phyloP scores from a whole-genome alignment of 1,140 invertebrate species.

The Copidosoma floridanum region DNA sequence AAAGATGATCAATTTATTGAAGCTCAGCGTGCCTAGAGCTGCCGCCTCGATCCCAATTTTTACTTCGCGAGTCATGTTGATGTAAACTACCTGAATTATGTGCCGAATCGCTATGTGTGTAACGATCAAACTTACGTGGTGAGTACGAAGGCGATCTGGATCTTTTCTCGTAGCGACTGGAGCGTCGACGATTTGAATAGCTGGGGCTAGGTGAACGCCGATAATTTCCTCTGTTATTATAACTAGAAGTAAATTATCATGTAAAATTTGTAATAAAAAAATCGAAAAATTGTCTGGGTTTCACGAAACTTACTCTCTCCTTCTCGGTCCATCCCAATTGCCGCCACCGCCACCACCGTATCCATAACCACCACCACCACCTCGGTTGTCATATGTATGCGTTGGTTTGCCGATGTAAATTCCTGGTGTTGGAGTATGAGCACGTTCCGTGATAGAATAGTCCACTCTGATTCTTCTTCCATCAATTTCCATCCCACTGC shows the following conservation, averaged over 20 bases:
- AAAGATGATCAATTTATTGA: no score
- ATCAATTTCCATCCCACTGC: constrained; percentile 92
- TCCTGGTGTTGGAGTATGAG: constrained; percentile 96
- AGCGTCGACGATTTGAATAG: constrained; percentile 55
- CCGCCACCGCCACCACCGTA: constrained; percentile 38
- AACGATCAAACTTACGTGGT: constrained; percentile 69
- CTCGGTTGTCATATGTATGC: constrained; percentile 44
- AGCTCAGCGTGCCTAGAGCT: no score
- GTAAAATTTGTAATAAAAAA: no score
- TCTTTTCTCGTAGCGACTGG: constrained; percentile 70
- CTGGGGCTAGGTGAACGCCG: constrained; percentile 66
- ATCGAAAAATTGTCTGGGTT: no score
- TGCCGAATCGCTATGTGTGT: constrained; percentile 24
- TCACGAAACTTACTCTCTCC: constrained; percentile 57
- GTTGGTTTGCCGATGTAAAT: constrained; percentile 97
- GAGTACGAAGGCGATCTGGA: constrained; percentile 82
- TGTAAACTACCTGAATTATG: constrained; percentile 45
- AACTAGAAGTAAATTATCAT: constrained; percentile 22
- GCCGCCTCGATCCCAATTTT: no score
- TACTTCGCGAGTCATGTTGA: constrained; percentile 33
- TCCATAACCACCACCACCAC: constrained; percentile 27
- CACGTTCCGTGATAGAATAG: constrained; percentile 94
- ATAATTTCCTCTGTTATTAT: constrained; percentile 50
- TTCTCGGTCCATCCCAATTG: constrained; percentile 43
- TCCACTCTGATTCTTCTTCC: constrained; percentile 91